Evolutionary conservation across 2,888 invertebrate genomes (phyloP).

Genomic region (Lochmaea crataegi): DNA sequence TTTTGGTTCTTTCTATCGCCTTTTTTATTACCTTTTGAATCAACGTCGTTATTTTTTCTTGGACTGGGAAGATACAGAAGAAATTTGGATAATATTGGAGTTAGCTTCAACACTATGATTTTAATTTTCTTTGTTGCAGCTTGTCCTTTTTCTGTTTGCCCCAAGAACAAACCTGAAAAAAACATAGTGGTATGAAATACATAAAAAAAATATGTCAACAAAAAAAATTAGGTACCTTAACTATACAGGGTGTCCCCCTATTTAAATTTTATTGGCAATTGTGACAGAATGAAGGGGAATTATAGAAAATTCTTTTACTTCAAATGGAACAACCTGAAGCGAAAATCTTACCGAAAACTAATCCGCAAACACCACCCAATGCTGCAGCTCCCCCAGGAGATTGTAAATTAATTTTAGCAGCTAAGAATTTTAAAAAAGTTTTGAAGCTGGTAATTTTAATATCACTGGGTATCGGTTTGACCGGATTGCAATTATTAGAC

Average conservation of each 20-base stretch:
- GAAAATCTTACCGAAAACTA: slow-evolving; percentile 43
- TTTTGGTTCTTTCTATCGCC: background rate
- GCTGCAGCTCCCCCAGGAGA: slow-evolving; percentile 39
- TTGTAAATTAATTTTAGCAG: background rate
- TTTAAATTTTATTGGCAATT: no score
- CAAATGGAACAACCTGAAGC: no score
- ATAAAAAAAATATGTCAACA: no score
- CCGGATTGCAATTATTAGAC: background rate
- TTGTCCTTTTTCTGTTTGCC: background rate
- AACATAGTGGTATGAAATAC: background rate
- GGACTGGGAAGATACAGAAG: background rate
- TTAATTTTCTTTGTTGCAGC: background rate
- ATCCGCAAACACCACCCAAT: slow-evolving; percentile 42
- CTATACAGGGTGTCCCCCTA: no score
- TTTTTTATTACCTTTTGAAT: background rate
- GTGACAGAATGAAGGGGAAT: no score
- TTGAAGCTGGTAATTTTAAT: background rate
- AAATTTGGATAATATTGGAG: background rate
- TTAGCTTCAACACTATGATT: background rate
- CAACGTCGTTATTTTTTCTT: background rate
- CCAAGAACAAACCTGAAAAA: background rate
- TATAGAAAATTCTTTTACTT: no score
- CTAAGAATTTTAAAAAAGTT: background rate
- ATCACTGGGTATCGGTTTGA: background rate
- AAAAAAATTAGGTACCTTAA: no score